Conservation (phyloP, 2,888 invertebrate genomes). For the Esperia sulphurella region DNA sequence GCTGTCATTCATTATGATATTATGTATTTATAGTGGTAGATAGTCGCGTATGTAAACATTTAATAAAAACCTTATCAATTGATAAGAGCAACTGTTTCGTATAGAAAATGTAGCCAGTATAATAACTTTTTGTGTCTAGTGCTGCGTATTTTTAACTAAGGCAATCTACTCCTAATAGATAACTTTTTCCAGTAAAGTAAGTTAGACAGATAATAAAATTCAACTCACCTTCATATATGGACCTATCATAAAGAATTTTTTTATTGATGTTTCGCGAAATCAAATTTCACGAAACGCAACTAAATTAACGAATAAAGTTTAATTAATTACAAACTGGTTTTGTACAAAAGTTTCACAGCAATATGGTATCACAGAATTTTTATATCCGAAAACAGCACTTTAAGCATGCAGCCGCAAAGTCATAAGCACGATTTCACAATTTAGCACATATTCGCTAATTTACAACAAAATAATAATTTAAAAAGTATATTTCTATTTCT, state of each 20-base stretch:
- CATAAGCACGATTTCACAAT: constrained; percentile 48
- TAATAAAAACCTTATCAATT: too few relatives aligned
- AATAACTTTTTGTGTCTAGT: too few relatives aligned
- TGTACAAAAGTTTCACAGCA: constrained; percentile 57
- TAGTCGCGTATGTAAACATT: too few relatives aligned
- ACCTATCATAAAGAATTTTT: constrained; percentile 76
- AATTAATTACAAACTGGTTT: constrained; percentile 16
- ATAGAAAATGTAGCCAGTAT: too few relatives aligned
- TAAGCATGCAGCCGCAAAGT: constrained; percentile 49
- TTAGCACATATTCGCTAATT: constrained; percentile 42
- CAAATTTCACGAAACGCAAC: constrained; percentile 66
- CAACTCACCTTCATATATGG: constrained; percentile 76
- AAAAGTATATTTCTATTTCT: constrained; percentile 47
- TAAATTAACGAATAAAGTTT: constrained; percentile 24
- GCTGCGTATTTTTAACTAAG: too few relatives aligned
- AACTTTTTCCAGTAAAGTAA: constrained; percentile 2
- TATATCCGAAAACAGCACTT: constrained; percentile 43
- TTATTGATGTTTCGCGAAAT: constrained; percentile 67
- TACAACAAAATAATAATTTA: constrained; percentile 14
- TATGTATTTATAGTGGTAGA: not conserved
- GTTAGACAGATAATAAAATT: constrained; percentile 21
- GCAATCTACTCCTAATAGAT: not conserved
- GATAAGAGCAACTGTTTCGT: too few relatives aligned
- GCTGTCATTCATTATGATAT: not conserved
- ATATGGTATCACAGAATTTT: constrained; percentile 65